Percentiles rank a stretch among this genome's conserved stretches.
Conservation (phyloP, 2,888 invertebrate species). For the Camponotus fellah region DNA sequence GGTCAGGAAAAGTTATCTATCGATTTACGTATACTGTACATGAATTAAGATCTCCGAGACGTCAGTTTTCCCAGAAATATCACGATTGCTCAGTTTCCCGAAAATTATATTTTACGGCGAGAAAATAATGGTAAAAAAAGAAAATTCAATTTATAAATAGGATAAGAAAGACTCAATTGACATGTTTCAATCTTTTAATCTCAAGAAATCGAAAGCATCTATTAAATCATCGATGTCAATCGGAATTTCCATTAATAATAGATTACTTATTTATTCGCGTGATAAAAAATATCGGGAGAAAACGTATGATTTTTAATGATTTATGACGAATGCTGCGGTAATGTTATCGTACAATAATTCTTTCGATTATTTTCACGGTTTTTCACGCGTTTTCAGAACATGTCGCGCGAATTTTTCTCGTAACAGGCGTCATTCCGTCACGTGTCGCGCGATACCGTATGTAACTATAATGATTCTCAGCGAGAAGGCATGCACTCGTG, state of each 20-base stretch:
- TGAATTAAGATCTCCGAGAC: not conserved
- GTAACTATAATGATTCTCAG: conserved; percentile 68
- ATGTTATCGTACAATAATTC: conserved; percentile 15
- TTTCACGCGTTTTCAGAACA: conserved; percentile 39
- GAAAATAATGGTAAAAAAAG: not conserved
- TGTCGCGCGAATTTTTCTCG: conserved; percentile 46
- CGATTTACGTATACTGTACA: conserved; percentile 2
- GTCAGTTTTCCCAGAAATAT: conserved; percentile 10
- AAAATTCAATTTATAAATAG: not conserved
- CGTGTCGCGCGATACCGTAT: conserved; percentile 58
- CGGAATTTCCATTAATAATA: not conserved
- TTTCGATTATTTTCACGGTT: conserved; percentile 51
- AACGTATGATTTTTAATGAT: not conserved
- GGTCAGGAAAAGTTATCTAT: conserved; percentile 53
- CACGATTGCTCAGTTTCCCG: not conserved
- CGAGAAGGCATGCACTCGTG: conserved; percentile 36
- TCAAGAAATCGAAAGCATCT: not conserved
- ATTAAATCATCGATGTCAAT: not conserved
- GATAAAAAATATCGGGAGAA: not conserved
- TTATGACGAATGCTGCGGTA: not conserved
- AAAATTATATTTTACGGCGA: not conserved
- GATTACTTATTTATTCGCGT: not conserved
- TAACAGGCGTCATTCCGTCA: conserved; percentile 55
- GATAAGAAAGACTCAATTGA: not conserved
- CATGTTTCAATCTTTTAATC: not conserved